These are phyloP conservation scores for Conger conger DNA, from an alignment of 2,113 vertebrate genomes.

Conservation along the genomic window DNA sequence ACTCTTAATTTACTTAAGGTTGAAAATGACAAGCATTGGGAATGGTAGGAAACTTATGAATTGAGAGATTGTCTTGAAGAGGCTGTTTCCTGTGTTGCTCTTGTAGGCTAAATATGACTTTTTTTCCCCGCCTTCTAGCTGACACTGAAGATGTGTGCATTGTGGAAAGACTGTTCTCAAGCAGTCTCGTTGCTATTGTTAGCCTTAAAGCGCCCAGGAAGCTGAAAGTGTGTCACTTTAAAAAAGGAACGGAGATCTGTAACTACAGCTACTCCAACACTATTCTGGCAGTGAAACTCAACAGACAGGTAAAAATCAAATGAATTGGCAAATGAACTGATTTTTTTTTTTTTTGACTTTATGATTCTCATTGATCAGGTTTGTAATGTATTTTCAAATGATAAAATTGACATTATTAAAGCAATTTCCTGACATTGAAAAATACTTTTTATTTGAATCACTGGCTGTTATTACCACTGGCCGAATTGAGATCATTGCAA, in stretches of 20 bases:
- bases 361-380: no score
- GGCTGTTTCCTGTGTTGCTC: not conserved
- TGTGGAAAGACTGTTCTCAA: constrained; percentile 95
- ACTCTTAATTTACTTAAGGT: no score
- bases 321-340: not conserved
- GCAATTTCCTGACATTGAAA: no score
- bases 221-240: constrained; percentile 98
- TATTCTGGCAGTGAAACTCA: constrained; percentile 94
- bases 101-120: not conserved
- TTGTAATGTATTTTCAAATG: no score
- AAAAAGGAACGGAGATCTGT: constrained; percentile 98
- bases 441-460: not conserved
- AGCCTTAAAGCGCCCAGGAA: constrained; percentile 98
- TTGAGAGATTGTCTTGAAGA: not conserved
- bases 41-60: not conserved
- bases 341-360: no score
- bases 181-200: constrained; percentile 95
- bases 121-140: constrained; percentile 56
- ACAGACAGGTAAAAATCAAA: constrained; percentile 83
- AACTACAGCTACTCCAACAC: constrained; percentile 99
- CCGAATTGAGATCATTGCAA: not conserved
- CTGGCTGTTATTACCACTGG: not conserved
- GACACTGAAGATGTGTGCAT: constrained; percentile 98
- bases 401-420: no score
- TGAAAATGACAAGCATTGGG: no score